Conservation (phyloP, 1,140 invertebrate genomes). For the Trypoxylus dichotomus region DNA sequence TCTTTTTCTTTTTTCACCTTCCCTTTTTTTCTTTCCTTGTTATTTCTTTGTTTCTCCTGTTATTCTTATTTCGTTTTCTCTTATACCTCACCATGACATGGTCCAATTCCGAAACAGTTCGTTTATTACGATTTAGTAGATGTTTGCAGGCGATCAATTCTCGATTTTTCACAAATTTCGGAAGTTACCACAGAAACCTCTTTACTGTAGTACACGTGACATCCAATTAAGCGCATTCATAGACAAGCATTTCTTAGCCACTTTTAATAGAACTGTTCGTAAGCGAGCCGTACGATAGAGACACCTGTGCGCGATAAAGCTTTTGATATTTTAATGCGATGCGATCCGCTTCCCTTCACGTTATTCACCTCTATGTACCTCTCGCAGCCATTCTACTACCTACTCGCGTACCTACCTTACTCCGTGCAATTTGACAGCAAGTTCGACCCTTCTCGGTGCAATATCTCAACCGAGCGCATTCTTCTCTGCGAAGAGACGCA, state of each 20-base stretch:
- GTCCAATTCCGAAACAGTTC: too few species aligned
- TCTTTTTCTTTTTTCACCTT: too few species aligned
- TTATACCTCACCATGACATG: too few species aligned
- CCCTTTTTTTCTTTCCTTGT: too few species aligned
- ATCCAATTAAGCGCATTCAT: neutral
- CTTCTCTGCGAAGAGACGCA: neutral
- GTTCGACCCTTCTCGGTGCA: neutral
- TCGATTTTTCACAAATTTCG: too few species aligned
- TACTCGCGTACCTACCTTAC: neutral
- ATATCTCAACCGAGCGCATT: neutral
- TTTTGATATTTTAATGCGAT: neutral
- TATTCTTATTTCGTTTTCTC: too few species aligned
- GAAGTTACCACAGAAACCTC: too few species aligned
- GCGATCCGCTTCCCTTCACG: neutral
- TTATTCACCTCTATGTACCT: neutral
- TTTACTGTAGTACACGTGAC: too few species aligned
- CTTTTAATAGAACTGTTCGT: neutral
- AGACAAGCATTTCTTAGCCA: neutral
- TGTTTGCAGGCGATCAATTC: too few species aligned
- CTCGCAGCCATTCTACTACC: neutral
- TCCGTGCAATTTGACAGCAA: neutral
- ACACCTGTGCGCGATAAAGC: slow-evolving; percentile 5
- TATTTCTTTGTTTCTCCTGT: too few species aligned
- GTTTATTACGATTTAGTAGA: too few species aligned
- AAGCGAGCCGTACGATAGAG: neutral